Evolutionary conservation across 2,888 invertebrate genomes (phyloP).

Genomic region (Orthosia cruda): DNA sequence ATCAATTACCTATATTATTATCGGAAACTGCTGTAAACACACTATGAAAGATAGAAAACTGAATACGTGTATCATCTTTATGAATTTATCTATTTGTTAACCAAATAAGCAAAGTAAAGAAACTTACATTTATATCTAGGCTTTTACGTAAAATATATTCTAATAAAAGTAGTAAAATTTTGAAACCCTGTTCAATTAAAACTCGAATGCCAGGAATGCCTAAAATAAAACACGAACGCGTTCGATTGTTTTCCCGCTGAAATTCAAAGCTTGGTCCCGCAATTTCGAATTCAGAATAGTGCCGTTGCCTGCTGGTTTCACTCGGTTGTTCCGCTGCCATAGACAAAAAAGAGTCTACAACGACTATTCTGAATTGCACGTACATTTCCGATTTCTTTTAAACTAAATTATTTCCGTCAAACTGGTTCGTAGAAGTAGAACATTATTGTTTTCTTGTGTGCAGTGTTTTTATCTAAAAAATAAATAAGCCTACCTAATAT

Average conservation of each 20-base stretch:
- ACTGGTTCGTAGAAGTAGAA: slow-evolving; percentile 30
- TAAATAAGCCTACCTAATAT: slow-evolving; percentile 19
- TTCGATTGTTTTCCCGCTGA: slow-evolving; percentile 42
- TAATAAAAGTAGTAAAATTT: not conserved
- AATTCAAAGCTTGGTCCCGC: slow-evolving; percentile 15
- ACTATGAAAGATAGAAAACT: not conserved
- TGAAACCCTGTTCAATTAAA: slow-evolving; percentile 10
- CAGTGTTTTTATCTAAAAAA: slow-evolving; percentile 42
- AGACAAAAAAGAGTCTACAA: slow-evolving; percentile 22
- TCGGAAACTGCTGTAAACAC: not conserved
- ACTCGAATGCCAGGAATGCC: slow-evolving; percentile 6
- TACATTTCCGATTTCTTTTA: slow-evolving; percentile 21
- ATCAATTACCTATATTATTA: not conserved
- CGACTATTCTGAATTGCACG: slow-evolving; percentile 26
- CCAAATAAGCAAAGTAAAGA: not conserved
- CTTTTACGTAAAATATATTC: not conserved
- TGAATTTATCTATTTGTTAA: not conserved
- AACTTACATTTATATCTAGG: not conserved
- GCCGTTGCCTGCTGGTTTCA: slow-evolving; percentile 9
- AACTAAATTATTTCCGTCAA: slow-evolving; percentile 19
- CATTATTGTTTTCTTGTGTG: slow-evolving; percentile 9
- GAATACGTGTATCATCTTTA: not conserved
- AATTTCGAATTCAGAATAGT: slow-evolving; percentile 55
- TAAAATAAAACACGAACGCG: slow-evolving; percentile 15
- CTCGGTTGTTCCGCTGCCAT: slow-evolving; percentile 9